These are phyloP conservation scores for Ariolimax columbianus DNA, from an alignment of 2,888 invertebrate genomes.

Conservation along the genomic window DNA sequence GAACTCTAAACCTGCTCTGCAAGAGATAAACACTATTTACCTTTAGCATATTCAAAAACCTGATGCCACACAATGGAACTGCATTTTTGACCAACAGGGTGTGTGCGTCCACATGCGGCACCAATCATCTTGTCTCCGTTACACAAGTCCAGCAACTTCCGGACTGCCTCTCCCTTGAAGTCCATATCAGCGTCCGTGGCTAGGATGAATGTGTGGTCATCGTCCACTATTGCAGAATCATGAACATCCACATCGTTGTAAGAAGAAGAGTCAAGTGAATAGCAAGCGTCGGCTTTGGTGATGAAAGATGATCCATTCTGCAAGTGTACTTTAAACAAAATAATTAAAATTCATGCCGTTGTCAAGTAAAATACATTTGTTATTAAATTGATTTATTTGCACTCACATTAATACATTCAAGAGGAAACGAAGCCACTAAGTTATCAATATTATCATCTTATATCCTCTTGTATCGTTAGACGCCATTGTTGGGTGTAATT, in stretches of 20 bases:
- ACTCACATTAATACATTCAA: too few relatives aligned
- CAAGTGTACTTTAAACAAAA: not conserved
- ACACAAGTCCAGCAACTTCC: slow-evolving; percentile 61
- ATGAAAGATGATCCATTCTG: not conserved
- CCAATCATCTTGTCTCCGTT: slow-evolving; percentile 61
- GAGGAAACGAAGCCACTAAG: too few relatives aligned
- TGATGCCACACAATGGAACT: slow-evolving; percentile 67
- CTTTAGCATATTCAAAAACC: slow-evolving; percentile 68
- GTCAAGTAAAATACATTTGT: too few relatives aligned
- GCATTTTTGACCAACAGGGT: slow-evolving; percentile 62
- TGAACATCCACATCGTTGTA: not conserved
- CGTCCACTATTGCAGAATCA: slow-evolving; percentile 49
- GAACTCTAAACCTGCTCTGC: too few relatives aligned
- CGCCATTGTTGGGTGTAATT: too few relatives aligned
- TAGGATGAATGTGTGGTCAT: slow-evolving; percentile 66
- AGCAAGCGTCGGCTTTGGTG: not conserved
- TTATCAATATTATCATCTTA: too few relatives aligned
- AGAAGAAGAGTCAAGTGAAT: slow-evolving; percentile 11
- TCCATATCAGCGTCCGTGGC: slow-evolving; percentile 70
- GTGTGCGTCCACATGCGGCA: slow-evolving; percentile 66
- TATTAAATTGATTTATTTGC: too few relatives aligned
- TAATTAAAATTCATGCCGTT: too few relatives aligned
- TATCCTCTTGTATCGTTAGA: too few relatives aligned
- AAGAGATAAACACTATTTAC: slow-evolving; percentile 56
- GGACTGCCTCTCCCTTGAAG: slow-evolving; percentile 62